Percentiles rank a stretch among this genome's conserved stretches.
phyloP scores from a whole-genome alignment of 2,888 invertebrate species.

The Cylloceria caligata region DNA sequence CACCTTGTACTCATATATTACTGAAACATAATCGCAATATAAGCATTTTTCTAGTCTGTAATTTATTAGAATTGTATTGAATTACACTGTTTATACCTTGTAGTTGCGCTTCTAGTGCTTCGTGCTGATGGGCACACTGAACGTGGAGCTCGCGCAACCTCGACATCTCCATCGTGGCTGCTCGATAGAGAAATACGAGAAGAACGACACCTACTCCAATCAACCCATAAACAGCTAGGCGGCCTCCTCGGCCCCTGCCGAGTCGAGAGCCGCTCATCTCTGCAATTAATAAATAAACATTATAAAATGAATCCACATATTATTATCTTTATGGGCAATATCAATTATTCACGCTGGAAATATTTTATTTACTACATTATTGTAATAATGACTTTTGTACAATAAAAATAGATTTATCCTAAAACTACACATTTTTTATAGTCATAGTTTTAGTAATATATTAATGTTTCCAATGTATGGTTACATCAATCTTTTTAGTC shows the following conservation, averaged over 20 bases:
- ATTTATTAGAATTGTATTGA: background rate
- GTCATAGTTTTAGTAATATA: no score
- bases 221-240: slow-evolving; percentile 80
- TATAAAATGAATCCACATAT: background rate
- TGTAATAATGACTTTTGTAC: background rate
- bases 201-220: slow-evolving; percentile 76
- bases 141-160: slow-evolving; percentile 80
- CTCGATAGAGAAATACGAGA: slow-evolving; percentile 79
- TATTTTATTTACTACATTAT: background rate
- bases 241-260: slow-evolving; percentile 82
- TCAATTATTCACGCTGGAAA: background rate
- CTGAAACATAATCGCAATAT: slow-evolving; percentile 70
- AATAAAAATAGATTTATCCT: background rate
- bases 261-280: slow-evolving; percentile 83
- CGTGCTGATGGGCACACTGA: slow-evolving; percentile 81
- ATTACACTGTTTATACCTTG: slow-evolving; percentile 78
- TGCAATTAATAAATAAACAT: slow-evolving; percentile 65
- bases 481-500: no score
- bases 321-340: background rate
- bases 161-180: slow-evolving; percentile 81
- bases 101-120: slow-evolving; percentile 80
- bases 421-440: no score
- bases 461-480: no score
- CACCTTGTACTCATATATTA: slow-evolving; percentile 82
- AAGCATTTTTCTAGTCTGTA: background rate